Evolutionary conservation across 2,113 vertebrate species (phyloP).

Genomic region (Lepidothrix coronata): DNA sequence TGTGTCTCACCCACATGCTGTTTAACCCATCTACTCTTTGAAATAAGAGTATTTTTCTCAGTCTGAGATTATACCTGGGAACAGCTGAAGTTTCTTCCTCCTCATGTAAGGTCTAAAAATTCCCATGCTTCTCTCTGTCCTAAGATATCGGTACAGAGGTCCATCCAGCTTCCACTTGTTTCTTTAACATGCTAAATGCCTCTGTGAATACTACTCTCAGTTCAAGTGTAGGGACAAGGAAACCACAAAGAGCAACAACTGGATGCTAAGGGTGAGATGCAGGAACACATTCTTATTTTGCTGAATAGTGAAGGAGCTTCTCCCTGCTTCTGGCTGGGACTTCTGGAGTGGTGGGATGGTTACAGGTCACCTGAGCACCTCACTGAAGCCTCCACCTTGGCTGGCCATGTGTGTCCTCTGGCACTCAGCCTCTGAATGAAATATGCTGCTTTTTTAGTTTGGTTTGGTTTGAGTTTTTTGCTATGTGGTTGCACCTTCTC

Average conservation of each 20-base stretch:
- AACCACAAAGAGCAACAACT: neutral
- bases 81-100: neutral
- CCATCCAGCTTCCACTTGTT: neutral
- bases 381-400: rapidly evolving
- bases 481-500: neutral
- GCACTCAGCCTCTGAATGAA: neutral
- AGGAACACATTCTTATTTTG: neutral
- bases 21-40: neutral
- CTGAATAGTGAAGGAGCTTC: neutral
- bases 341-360: neutral
- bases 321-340: neutral
- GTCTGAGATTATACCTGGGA: neutral
- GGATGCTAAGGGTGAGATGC: neutral
- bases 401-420: rapidly evolving
- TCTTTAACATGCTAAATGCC: neutral
- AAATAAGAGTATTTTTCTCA: neutral
- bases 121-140: neutral
- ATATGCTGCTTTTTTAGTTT: neutral
- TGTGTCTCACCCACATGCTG: neutral
- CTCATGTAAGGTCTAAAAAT: neutral
- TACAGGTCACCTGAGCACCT: neutral
- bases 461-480: neutral
- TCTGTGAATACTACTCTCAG: neutral
- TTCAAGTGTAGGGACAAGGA: neutral
- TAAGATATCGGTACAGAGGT: neutral